A percentile compares a stretch with the other conserved stretches of the same genome.
Evolutionary conservation across 2,797 vertebrate species (phyloP).

Genomic region (Merluccius polli): DNA sequence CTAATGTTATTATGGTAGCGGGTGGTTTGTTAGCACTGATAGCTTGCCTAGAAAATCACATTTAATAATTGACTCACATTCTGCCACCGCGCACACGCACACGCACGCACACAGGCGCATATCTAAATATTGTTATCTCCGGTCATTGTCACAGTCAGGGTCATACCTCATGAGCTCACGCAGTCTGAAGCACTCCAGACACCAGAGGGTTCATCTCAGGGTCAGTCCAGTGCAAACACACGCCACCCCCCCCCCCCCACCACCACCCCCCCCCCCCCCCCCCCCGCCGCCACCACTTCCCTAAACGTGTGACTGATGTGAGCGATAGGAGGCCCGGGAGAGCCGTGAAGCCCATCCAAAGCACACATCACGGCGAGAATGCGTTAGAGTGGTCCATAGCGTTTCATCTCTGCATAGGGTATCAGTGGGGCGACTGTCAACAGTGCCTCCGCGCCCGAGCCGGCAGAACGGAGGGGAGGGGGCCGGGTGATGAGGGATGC

Average conservation of each 20-base stretch:
- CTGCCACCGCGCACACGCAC: not conserved
- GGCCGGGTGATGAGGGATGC: conserved; percentile 49
- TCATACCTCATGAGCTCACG: conserved; percentile 13
- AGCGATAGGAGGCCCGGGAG: conserved; percentile 26
- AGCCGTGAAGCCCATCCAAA: conserved; percentile 54
- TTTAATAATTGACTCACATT: not conserved
- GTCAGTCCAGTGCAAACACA: conserved; percentile 17
- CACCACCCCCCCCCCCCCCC: too few species aligned
- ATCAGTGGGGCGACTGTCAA: conserved; percentile 40
- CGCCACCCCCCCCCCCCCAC: too few species aligned
- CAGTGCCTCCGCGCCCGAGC: conserved; percentile 43
- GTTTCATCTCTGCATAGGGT: conserved; percentile 51
- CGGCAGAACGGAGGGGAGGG: not conserved
- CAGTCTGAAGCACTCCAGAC: conserved; percentile 21
- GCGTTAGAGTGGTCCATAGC: conserved; percentile 53
- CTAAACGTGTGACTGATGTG: not conserved
- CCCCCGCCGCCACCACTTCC: too few species aligned
- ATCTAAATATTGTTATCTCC: not conserved
- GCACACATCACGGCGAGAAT: conserved; percentile 55
- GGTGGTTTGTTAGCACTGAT: not conserved
- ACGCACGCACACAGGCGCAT: conserved; percentile 15
- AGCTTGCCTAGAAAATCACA: not conserved
- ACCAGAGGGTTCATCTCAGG: conserved; percentile 6
- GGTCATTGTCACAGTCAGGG: not conserved
- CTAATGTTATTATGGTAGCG: not conserved